Base-by-base conservation (phyloP, 2,797 vertebrate genomes). In the Manis pentadactyla region DNA sequence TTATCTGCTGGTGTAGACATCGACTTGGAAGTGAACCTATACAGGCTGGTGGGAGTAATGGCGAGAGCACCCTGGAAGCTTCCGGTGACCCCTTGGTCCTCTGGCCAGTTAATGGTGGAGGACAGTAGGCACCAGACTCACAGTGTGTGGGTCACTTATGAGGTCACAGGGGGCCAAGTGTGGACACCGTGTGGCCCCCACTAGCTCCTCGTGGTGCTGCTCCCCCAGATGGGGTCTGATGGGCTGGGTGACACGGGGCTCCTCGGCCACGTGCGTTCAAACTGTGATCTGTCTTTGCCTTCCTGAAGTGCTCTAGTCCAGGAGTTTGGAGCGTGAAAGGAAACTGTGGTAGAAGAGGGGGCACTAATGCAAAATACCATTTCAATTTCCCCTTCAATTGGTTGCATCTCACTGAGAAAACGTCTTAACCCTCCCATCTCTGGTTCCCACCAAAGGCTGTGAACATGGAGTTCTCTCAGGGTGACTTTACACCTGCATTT, bases 111-210 rank as follows among this genome's bases (percentile, higher is more conserved):
- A 39, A 37, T 15, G 17, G 34, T 37, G 57, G 37, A 81, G 10
- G 23, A 59, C 0, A 8, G 18, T 11, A 6, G 3, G 23, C n/a
- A 29, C 4, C 21, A 37, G 34, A 23, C 1, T 4, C 17, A 4
- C 2, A 31, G 2, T 34, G 13, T 6, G 12, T 23, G 1, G 17
- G 23, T 19, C 34, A 27, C 14, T 73, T 57, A 7, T 23, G 25
- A 13, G 42, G 3, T 55, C 42, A 73, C 4, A n/a, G 27, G 37
- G 27, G 12, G 75, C 73, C 66, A 88, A 74, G 15, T 9, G 15
- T 0, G 23, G 4, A n/a, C 10, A 29, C 3, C 0, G 7, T 17
- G 57, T 34, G 27, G 31, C 17, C 11, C 23, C 37, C 10, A 15
- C 0, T 7, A 14, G 12, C 7, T 29, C 15, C 15, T 37, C 27